A percentile compares a stretch with the other conserved stretches of the same genome.
phyloP scores from a whole-genome alignment of 2,888 invertebrate genomes.

The Agonopterix arenella region DNA sequence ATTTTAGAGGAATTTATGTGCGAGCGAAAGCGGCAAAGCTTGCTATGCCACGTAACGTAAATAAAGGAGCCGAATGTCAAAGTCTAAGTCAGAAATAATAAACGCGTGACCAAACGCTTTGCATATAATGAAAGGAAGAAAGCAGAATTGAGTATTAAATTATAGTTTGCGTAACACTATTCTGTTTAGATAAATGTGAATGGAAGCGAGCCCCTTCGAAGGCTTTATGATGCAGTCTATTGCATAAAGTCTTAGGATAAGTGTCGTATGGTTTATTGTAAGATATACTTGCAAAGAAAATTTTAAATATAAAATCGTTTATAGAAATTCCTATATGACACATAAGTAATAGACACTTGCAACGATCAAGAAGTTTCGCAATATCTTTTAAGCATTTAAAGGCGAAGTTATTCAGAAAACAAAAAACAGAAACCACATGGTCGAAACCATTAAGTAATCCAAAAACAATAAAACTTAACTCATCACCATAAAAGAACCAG shows the following conservation, averaged over 20 bases:
- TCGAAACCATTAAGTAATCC: not conserved
- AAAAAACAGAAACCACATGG: not conserved
- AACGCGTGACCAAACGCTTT: conserved; percentile 41
- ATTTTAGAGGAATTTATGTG: conserved; percentile 55
- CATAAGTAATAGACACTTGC: too few species aligned
- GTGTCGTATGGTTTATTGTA: not conserved
- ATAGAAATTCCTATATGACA: too few species aligned
- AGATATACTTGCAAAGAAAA: too few species aligned
- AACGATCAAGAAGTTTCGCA: too few species aligned
- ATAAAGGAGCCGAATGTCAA: conserved; percentile 39
- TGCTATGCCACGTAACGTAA: conserved; percentile 52
- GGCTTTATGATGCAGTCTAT: not conserved
- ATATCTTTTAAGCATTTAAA: not conserved
- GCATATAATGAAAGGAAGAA: conserved; percentile 43
- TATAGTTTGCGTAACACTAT: conserved; percentile 5
- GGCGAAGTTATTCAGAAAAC: not conserved
- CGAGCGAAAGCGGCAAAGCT: conserved; percentile 30
- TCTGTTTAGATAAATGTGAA: not conserved
- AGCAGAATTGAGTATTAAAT: conserved; percentile 27
- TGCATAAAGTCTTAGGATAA: not conserved
- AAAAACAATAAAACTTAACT: conserved; percentile 2
- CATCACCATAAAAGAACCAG: conserved; percentile 7
- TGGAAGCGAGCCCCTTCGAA: not conserved
- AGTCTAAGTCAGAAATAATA: conserved; percentile 40
- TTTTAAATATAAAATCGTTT: too few species aligned